Evolutionary conservation across 2,888 invertebrate genomes (phyloP).

Genomic region (Dicyrtomina minuta): DNA sequence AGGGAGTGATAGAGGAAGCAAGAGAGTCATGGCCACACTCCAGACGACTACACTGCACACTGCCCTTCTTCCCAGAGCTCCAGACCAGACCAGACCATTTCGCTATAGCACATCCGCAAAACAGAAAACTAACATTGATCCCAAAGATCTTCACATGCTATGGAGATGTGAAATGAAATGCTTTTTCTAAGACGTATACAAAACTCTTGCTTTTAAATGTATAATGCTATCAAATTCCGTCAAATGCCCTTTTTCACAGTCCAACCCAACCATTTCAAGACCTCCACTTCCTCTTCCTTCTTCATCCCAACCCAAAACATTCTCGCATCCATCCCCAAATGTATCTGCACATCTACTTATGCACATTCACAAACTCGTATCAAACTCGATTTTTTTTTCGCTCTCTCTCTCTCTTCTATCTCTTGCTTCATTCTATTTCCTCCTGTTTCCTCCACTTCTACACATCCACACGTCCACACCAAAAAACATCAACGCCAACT

Average conservation of each 20-base stretch:
- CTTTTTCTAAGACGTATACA: slow-evolving; percentile 7
- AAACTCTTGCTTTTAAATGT: slow-evolving; percentile 34
- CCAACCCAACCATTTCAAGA: slow-evolving; percentile 13
- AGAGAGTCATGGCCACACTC: neutral
- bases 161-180: slow-evolving; percentile 45
- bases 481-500: neutral
- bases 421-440: neutral
- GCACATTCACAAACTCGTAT: neutral
- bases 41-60: neutral
- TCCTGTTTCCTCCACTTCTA: neutral
- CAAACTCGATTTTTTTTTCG: neutral
- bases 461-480: neutral
- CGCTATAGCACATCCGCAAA: slow-evolving; percentile 51
- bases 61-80: slow-evolving; percentile 6
- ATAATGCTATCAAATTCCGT: slow-evolving; percentile 37
- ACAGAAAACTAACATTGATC: slow-evolving; percentile 53
- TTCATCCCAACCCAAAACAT: neutral
- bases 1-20: neutral
- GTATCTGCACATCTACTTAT: neutral
- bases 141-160: slow-evolving; percentile 52
- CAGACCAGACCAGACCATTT: slow-evolving; percentile 16
- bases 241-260: slow-evolving; percentile 37
- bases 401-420: neutral
- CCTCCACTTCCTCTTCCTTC: slow-evolving; percentile 17
- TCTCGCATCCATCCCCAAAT: neutral